Conservation (phyloP, 2,797 vertebrate species). For the Crenuchus spilurus region DNA sequence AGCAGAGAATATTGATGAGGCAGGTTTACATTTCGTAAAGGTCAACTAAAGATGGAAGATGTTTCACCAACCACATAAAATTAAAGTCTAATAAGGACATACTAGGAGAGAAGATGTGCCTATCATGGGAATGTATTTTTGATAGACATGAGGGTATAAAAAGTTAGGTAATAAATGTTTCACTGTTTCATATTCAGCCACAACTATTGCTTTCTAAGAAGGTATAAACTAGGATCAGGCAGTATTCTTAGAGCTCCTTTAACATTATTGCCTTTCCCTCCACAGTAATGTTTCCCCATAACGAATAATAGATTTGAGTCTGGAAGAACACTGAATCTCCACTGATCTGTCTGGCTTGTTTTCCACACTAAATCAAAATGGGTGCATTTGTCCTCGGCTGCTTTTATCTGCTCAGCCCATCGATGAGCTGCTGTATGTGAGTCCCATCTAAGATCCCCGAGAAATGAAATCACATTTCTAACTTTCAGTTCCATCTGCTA, state of each 20-base stretch:
- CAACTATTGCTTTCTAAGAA: constrained; percentile 11
- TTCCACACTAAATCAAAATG: constrained; percentile 36
- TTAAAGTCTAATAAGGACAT: background rate
- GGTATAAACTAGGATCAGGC: constrained; percentile 19
- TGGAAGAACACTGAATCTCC: constrained; percentile 24
- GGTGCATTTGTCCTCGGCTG: constrained; percentile 10
- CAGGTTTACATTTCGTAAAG: background rate
- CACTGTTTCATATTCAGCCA: constrained; percentile 3
- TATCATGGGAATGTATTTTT: background rate
- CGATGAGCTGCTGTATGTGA: constrained; percentile 17
- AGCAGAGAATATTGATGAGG: background rate
- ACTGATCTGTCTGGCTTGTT: constrained; percentile 11
- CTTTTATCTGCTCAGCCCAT: background rate
- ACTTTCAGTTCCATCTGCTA: background rate
- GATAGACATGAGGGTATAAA: background rate
- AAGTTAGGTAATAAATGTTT: background rate
- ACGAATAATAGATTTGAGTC: background rate
- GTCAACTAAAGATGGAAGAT: background rate
- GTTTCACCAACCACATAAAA: background rate
- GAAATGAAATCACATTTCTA: constrained; percentile 31
- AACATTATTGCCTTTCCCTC: constrained; percentile 25
- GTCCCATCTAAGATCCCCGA: constrained; percentile 14
- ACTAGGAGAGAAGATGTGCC: background rate
- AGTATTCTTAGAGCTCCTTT: constrained; percentile 21
- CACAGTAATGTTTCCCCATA: constrained; percentile 5